Base-by-base conservation (phyloP, 2,888 invertebrate genomes). In the Branchellion lobata region DNA sequence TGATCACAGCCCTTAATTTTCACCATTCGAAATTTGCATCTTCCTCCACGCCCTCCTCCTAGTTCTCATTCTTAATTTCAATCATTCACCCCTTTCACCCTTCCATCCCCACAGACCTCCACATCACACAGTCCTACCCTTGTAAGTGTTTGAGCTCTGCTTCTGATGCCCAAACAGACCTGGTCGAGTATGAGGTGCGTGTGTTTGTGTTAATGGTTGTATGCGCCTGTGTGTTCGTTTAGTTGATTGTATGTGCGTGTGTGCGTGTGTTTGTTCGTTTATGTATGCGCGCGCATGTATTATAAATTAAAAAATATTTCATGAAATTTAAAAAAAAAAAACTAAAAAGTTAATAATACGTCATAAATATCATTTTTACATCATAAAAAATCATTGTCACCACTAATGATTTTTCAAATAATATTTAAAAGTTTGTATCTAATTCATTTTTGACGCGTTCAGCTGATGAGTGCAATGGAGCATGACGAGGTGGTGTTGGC, bases 41-140 rank as follows among this genome's bases (percentile, higher is more conserved):
- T 40, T 40, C 40, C 40, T 40, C 14, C 40, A 40, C 40, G 8
- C 5, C 40, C 14, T 40, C 40, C 40, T 40, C 40, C 40, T n/a
- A n/a, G n/a, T n/a, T n/a, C n/a, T n/a, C n/a, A n/a, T n/a, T n/a
- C n/a, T n/a, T n/a, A n/a, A n/a, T n/a, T n/a, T n/a, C n/a, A n/a
- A n/a, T n/a, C n/a, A n/a, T n/a, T n/a, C n/a, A 40, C 14, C 8
- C 40, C 5, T 40, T 40, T 5, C 40, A 40, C 14, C 40, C 40
- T 40, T 14, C 40, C 40, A 40, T 14, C 40, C 40, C 40, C 40
- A 40, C 88, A 95, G 95, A 93, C 89, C 89, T 95, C 81, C 92
- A 92, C 83, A 92, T 96, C 83, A 92, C 92, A 24, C 93, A 94
- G 85, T 93, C 94, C 81, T 95, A 94, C 88, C 95, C 96, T 2